These are phyloP conservation scores for Chiloscyllium plagiosum DNA, from an alignment of 2,113 vertebrate species.

Conservation along the genomic window DNA sequence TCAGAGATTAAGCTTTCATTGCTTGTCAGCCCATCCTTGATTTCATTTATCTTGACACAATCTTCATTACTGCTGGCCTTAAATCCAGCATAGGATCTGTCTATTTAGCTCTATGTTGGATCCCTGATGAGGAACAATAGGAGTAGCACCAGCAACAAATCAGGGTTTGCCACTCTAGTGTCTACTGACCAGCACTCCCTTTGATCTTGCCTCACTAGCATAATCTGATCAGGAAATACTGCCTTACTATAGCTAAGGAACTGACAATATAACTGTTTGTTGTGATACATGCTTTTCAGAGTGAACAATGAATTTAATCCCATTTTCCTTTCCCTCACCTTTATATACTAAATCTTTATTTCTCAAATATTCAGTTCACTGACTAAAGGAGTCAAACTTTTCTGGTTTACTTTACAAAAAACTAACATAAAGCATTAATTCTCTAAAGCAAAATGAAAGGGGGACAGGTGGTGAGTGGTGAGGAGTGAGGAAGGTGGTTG, in stretches of 20 bases:
- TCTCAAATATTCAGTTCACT: neutral
- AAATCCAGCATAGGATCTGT: too few relatives aligned
- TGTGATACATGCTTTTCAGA: neutral
- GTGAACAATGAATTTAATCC: too few relatives aligned
- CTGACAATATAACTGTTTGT: neutral
- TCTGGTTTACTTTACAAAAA: neutral
- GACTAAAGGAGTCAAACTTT: neutral
- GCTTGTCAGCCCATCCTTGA: too few relatives aligned
- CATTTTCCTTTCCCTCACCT: too few relatives aligned
- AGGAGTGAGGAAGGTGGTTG: neutral
- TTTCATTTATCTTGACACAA: too few relatives aligned
- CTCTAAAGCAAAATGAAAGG: neutral
- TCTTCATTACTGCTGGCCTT: too few relatives aligned
- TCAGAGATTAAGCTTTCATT: too few relatives aligned
- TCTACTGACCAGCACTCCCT: neutral
- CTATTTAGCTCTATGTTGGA: too few relatives aligned
- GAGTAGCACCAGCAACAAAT: neutral
- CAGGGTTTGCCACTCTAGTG: neutral
- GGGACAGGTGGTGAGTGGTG: neutral
- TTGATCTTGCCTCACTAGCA: neutral
- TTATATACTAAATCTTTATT: too few relatives aligned
- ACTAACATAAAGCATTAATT: neutral
- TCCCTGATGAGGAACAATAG: too few relatives aligned
- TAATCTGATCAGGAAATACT: neutral
- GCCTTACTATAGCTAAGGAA: neutral